A percentile compares a stretch with the other conserved stretches of the same genome.
phyloP scores from a whole-genome alignment of 2,888 invertebrate genomes.

The Pammene aurita region DNA sequence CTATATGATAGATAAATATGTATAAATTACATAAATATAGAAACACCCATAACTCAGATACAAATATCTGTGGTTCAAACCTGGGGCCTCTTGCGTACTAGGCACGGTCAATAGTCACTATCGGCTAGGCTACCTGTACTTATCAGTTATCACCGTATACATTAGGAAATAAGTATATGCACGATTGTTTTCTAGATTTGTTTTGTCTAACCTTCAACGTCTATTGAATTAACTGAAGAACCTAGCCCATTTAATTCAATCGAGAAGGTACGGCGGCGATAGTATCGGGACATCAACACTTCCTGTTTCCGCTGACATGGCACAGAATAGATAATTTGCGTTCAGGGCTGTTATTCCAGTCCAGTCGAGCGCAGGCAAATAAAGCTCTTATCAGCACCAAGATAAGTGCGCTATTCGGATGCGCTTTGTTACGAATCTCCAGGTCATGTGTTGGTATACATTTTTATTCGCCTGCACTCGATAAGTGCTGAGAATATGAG shows the following conservation, averaged over 20 bases:
- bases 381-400: not conserved
- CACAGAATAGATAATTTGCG: conserved; percentile 19
- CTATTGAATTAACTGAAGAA: conserved; percentile 6
- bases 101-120: too few species aligned
- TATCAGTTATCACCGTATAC: too few species aligned
- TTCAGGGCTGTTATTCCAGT: not conserved
- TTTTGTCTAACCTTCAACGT: not conserved
- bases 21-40: too few species aligned
- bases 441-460: not conserved
- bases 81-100: too few species aligned
- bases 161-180: too few species aligned
- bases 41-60: too few species aligned
- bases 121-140: too few species aligned
- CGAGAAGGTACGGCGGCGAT: not conserved
- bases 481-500: not conserved
- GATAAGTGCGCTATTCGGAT: not conserved
- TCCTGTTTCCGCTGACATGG: conserved; percentile 13
- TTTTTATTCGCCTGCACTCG: not conserved
- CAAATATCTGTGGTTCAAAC: too few species aligned
- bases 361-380: not conserved
- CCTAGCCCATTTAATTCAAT: conserved; percentile 11
- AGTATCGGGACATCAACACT: conserved; percentile 22
- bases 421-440: not conserved
- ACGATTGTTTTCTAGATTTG: not conserved
- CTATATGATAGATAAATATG: too few species aligned